Conservation (phyloP, 2,888 invertebrate species). For the Polydrusus tereticollis region DNA sequence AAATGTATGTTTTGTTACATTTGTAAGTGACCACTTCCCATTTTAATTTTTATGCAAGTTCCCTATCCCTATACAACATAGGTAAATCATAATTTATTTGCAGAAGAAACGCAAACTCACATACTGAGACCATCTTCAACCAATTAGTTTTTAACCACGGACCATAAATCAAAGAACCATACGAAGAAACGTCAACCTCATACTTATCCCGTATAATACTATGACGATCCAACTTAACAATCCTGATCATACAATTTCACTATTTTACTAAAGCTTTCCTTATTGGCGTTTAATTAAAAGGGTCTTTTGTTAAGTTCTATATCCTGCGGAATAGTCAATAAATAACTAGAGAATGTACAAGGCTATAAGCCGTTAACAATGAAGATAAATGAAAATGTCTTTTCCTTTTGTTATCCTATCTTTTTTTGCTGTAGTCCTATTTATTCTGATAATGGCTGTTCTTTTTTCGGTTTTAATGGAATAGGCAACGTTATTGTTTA, state of each 20-base stretch:
- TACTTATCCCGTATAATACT: too few species aligned
- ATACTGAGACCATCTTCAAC: too few species aligned
- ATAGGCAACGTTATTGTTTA: not conserved
- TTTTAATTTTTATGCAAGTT: too few species aligned
- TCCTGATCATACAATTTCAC: not conserved
- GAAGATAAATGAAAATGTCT: conserved; percentile 46
- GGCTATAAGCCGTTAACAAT: conserved; percentile 44
- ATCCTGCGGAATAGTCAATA: conserved; percentile 28
- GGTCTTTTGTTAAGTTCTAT: conserved; percentile 16
- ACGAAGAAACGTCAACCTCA: too few species aligned
- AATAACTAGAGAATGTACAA: conserved; percentile 39
- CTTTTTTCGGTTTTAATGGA: conserved; percentile 2
- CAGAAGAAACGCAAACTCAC: too few species aligned
- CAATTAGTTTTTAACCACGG: too few species aligned
- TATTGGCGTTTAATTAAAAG: conserved; percentile 19
- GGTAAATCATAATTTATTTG: too few species aligned
- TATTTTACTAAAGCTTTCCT: not conserved
- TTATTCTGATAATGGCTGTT: conserved; percentile 20
- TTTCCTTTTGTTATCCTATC: conserved; percentile 27
- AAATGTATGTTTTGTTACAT: too few species aligned
- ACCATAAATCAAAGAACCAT: too few species aligned
- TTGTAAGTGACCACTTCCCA: too few species aligned
- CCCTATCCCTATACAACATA: too few species aligned
- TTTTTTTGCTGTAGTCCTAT: conserved; percentile 22
- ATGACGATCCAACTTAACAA: too few species aligned